phyloP scores from a whole-genome alignment of 2,888 invertebrate genomes.

The Acronicta aceris region DNA sequence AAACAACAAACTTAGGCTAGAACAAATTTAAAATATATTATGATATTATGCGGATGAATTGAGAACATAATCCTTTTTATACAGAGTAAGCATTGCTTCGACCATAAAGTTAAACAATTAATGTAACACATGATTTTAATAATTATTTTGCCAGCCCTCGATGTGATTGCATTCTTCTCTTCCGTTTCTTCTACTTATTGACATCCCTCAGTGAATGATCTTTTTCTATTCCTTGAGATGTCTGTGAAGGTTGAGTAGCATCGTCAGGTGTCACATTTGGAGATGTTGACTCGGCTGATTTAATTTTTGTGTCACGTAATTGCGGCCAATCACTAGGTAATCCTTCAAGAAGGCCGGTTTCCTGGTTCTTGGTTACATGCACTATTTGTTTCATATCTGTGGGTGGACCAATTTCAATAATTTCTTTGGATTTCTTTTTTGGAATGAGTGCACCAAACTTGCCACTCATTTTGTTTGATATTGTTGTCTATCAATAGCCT shows the following conservation, averaged over 20 bases:
- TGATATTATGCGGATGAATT: no score
- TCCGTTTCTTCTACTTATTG: no score
- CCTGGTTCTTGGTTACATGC: slow-evolving; percentile 95
- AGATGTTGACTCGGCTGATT: slow-evolving; percentile 94
- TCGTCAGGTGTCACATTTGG: slow-evolving; percentile 91
- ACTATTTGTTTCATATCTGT: slow-evolving; percentile 95
- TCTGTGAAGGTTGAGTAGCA: background rate
- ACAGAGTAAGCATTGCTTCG: no score
- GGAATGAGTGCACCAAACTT: slow-evolving; percentile 82
- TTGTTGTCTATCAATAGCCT: no score
- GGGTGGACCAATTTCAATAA: slow-evolving; percentile 93
- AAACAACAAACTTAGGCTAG: no score
- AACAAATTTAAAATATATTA: no score
- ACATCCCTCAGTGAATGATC: no score
- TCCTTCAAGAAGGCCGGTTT: slow-evolving; percentile 95
- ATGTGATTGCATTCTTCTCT: no score
- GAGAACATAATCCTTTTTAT: no score
- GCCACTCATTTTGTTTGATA: slow-evolving; percentile 77
- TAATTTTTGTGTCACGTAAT: slow-evolving; percentile 94
- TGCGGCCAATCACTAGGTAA: slow-evolving; percentile 95
- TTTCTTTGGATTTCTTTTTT: slow-evolving; percentile 78
- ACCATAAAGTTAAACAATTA: background rate
- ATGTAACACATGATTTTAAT: background rate
- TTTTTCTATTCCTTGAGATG: background rate
- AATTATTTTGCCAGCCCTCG: background rate